These are phyloP conservation scores for Oryzias melastigma DNA, from an alignment of 2,113 vertebrate genomes.

Conservation along the genomic window DNA sequence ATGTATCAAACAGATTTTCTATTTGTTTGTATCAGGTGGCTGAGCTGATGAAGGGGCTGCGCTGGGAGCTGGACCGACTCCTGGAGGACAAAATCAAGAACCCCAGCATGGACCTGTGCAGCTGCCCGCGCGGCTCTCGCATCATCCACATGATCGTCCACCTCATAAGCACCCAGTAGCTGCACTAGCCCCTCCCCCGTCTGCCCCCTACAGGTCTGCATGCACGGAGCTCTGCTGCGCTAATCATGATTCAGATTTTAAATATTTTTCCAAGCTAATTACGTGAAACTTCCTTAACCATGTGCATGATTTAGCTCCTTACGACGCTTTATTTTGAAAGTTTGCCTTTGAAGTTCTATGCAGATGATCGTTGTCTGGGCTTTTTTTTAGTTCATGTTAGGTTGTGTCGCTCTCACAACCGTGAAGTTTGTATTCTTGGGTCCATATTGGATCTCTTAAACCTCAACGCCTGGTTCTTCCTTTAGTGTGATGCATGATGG, in stretches of 20 bases:
- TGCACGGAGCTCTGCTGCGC: constrained; percentile 6
- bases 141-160: constrained; percentile 95
- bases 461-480: constrained; percentile 27
- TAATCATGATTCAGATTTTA: not conserved
- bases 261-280: too few relatives aligned
- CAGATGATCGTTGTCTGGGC: constrained; percentile 31
- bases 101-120: constrained; percentile 90
- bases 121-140: constrained; percentile 89
- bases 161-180: constrained; percentile 90
- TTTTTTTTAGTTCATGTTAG: not conserved
- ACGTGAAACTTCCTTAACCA: not conserved
- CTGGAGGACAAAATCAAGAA: constrained; percentile 95
- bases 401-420: constrained; percentile 51
- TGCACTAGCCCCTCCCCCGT: not conserved
- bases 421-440: constrained; percentile 32
- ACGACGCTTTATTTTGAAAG: constrained; percentile 7
- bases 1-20: not conserved
- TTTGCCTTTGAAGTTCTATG: constrained; percentile 37
- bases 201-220: constrained; percentile 11
- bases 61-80: constrained; percentile 91
- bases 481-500: constrained; percentile 52
- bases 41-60: constrained; percentile 92
- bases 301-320: constrained; percentile 17
- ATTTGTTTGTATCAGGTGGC: constrained; percentile 79
- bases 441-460: constrained; percentile 70